Base-by-base conservation (phyloP, 2,113 vertebrate genomes). In the Anoura caudifer region DNA sequence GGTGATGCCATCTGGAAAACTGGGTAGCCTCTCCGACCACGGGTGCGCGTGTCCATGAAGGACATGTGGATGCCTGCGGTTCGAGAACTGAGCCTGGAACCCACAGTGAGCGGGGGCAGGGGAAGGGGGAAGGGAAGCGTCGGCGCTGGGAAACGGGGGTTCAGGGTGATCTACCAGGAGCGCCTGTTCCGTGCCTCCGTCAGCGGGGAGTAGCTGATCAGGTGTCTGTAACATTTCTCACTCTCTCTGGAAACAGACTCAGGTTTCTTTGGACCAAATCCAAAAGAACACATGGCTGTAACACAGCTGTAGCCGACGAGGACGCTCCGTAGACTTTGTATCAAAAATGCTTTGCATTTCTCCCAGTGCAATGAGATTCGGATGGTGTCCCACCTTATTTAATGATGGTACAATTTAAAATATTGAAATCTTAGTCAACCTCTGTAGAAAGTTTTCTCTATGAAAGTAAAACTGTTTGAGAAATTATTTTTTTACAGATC, bases 191-290 rank as follows among this genome's bases (percentile, higher is more conserved):
- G 92, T 91, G 90, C 91, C 84, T 97, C 96, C 98, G 97, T 97
- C 77, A 50, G 97, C 96, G 96, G 98, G 98, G 97, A 97, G 87
- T 96, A 96, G 98, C 95, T 75, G 97, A 97, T 97, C 98, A 96
- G 97, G 98, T 98, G 98, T 98, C 98, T 97, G 97, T 97, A 98
- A 98, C 97, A 98, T 96, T 98, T 98, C 97, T 97, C 98, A 97
- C 98, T 98, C 98, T 98, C 96, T 98, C 98, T 98, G 98, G 98
- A 98, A 98, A 98, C 98, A 98, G 98, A 98, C 98, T 99, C 98
- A 99, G 98, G 99, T 99, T 99, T 99, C 98, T 99, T 98, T 99
- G 99, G 99, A 99, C 99, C 99, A 99, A 99, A 99, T 98, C 98
- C 99, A 99, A 98, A 98, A 97, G 97, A 98, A 98, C 98, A 98